Evolutionary conservation across 1,140 invertebrate genomes (phyloP), one percentile per base, ranked within the genome.

Genomic region (Drosophila erecta): DNA sequence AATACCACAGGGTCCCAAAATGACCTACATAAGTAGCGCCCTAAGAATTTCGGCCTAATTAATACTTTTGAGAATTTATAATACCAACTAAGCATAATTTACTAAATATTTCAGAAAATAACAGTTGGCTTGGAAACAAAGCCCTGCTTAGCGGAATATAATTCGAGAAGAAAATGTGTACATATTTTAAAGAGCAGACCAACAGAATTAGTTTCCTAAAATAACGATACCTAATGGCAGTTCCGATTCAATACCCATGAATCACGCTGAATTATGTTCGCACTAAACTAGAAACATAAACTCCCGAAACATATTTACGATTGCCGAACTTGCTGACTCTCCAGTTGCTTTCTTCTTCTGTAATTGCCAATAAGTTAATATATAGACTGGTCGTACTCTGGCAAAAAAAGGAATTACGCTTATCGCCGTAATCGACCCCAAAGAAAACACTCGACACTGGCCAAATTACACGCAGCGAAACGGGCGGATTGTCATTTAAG

Each of bases 391-490:
- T 65, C 76, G 41, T 53, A 50, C 44, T 55, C 44, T 60, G 56
- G 61, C 60, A 53, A 30, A 38, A 30, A 17, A 38, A 22, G 27
- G 60, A 62, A 76, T 89, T 83, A 79, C 58, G 84, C 79, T 87
- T 87, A 86, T 86, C 84, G 70, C 47, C 33, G 38, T 49, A 83
- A 89, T 87, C 79, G 69, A 60, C 54, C 56, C 46, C 43, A 57
- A 69, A 43, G 7, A 50, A 56, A 79, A 71, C 56, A 66, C 57
- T 66, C 70, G 35, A 43, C 67, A 74, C 60, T 74, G 61, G 66
- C 81, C 77, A 76, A 85, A 84, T 79, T 79, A 72, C 79, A 84
- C 61, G 74, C 75, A 76, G 27, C 72, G 76, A 79, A 85, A 81
- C 59, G 55, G 37, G 38, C 40, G 17, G 15, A 60, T 74, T 74